Evolutionary conservation across 2,888 invertebrate genomes (phyloP), one percentile per base, ranked within the genome.

Genomic region (Argyresthia albistria): DNA sequence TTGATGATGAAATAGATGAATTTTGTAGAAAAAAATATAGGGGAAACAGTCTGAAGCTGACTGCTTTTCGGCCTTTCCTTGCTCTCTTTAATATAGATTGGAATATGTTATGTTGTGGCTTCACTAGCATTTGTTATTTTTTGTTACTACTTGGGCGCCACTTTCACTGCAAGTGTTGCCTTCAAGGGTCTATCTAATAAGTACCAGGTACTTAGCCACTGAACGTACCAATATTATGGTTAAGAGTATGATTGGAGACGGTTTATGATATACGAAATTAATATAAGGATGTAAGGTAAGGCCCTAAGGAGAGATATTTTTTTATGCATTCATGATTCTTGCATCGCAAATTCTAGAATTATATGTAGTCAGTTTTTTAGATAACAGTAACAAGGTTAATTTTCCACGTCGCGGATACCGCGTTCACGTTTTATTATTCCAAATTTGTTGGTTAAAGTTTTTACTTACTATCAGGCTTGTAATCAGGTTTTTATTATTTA

Each of bases 281-380:
- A 79, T 82, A 74, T 81, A 81, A 83, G 79, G 72, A 80, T 73
- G 79, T 86, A 83, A 83, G 84, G 83, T 86, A 82, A 84, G 84
- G 81, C 82, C 83, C 77, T 79, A 80, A 78, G 78, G 75, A 83
- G 76, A 82, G 76, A 83, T 87, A 86, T 87, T 87, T 86, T 84
- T 86, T 86, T 86, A 86, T 79, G 76, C 84, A 77, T 81, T 82
- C 81, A 75, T 79, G 82, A 76, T 82, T 81, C 76, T 67, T 74
- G 74, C 74, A 76, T 72, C 64, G 72, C 78, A 65, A 70, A 61
- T 71, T 71, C 64, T 76, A 76, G 68, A 68, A 53, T 59, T 43
- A 67, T 59, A 58, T 65, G 65, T 73, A 69, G 67, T 65, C 73
- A 71, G 73, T 73, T 60, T 73, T 61, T 57, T 61, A 63, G 1